Evolutionary conservation across 2,888 invertebrate species (phyloP), one percentile per base, ranked within the genome.

Genomic region (Sarcophaga caerulescens): DNA sequence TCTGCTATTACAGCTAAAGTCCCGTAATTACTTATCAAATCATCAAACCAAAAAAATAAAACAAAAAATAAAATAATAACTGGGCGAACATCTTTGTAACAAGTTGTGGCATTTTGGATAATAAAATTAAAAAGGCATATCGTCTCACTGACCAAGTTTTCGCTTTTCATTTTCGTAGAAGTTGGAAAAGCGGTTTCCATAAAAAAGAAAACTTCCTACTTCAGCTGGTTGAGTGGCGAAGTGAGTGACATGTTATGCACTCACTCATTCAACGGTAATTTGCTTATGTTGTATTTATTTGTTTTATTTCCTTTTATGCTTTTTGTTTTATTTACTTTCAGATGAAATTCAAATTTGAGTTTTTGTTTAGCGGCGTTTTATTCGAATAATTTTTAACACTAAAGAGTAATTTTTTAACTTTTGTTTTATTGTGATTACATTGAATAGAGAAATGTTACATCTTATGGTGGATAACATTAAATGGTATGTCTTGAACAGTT

Each of bases 141-240:
- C 70, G 84, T 66, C 81, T 84, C 79, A 86, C 86, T 86, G 76
- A 86, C 86, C 86, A 84, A 86, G 71, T 82, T 82, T 82, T 63
- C 47, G 45, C 52, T 19, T 47, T 65, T 65, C 5, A 23, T 45
- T 44, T 60, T 60, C 23, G 12, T 35, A 19, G n/a, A 45, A 65
- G 45, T 59, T 68, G 59, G 70, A 79, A 86, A 84, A 81, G 74
- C 78, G 52, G 77, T 81, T 81, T 69, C 35, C 52, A 17, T 52
- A 70, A 57, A 63, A 35, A 35, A 44, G 73, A 52, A 82, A 71
- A 71, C 86, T 86, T 86, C 86, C 86, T 86, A 84, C 81, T 86
- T 81, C 1, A 74, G 17, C 45, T 65, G 60, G 68, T 10, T 45
- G 63, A 44, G 17, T 59, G 17, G 66, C 4, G 44, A 25, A 63